These are phyloP conservation scores for Neogobius melanostomus DNA, from an alignment of 2,113 vertebrate species.

Conservation along the genomic window DNA sequence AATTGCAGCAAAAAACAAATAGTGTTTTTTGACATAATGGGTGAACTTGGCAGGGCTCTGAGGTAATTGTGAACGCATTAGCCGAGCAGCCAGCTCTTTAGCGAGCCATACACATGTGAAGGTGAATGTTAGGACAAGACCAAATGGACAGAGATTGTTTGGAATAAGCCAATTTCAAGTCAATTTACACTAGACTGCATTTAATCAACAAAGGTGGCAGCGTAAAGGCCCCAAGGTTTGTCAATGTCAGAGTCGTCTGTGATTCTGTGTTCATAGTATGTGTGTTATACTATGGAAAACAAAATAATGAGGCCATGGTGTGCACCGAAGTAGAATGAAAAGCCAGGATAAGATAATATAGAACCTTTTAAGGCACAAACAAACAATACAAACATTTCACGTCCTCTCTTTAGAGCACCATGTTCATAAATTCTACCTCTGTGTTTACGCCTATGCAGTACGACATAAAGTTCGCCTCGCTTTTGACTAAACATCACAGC, in stretches of 20 bases:
- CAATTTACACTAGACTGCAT: conserved; percentile 22
- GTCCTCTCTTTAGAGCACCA: not conserved
- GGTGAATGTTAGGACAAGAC: not conserved
- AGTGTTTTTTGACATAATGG: conserved; percentile 32
- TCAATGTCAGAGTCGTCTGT: conserved; percentile 27
- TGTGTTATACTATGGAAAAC: not conserved
- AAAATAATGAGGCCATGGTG: too few species aligned
- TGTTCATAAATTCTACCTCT: conserved; percentile 10
- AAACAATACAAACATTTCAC: too few species aligned
- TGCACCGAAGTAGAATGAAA: too few species aligned
- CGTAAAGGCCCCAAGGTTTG: not conserved
- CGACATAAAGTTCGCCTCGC: conserved; percentile 15
- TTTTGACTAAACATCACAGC: conserved; percentile 5
- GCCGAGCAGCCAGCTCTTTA: conserved; percentile 4
- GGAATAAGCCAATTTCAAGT: conserved; percentile 37
- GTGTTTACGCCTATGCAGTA: conserved; percentile 26
- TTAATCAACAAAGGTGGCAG: conserved; percentile 29
- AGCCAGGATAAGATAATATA: too few species aligned
- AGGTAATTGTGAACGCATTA: conserved; percentile 39
- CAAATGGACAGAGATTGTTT: not conserved
- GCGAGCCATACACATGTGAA: conserved; percentile 9
- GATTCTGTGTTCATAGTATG: not conserved
- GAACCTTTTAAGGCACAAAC: not conserved
- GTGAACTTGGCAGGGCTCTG: conserved; percentile 21
- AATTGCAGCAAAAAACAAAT: conserved; percentile 27